Base-by-base conservation (phyloP, 2,888 invertebrate species). In the Isoperla grammatica region DNA sequence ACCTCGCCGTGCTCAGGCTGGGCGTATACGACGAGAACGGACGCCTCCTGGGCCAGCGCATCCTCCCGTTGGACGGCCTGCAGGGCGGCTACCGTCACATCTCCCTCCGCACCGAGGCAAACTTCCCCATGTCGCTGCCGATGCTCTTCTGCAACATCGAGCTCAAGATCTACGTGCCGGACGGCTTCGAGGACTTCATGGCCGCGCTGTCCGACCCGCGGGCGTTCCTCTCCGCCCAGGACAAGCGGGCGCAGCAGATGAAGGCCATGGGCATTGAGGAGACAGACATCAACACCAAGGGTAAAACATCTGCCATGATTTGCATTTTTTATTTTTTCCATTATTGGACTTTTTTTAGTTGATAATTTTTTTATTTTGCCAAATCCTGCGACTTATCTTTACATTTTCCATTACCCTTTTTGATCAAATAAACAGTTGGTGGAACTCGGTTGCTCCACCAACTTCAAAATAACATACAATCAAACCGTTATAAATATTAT, bases 141-240 rank as follows among this genome's bases (percentile, higher is more conserved):
- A 99, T 98, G 88, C 81, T 99, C 65, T 99, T 99, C 79, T 98
- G 98, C 73, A 94, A 96, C 75, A 96, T 99, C 71, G 96, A 97
- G 77, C 84, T 99, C 64, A 98, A 98, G 81, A 99, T 99, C 69
- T 99, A 99, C 78, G 97, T 99, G 67, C 99, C 99, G 43, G 97
- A 98, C 78, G 99, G 98, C 54, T 90, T 98, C 72, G 95, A 95
- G 81, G 96, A 96, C 73, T 91, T 99, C 74, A 99, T 99, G 90
- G 96, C 96, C 63, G 96, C 97, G 3, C 76, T 99, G 62, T 95
- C 95, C 8, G 97, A 96, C 75, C 98, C 98, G 0, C 81, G 93
- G 62, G 93, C 91, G 3, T 95, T 93, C 75, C 84, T 91, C 76
- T 89, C 91, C 5, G 90, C 90, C 1, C 88, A 91, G 60, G 87